Percentiles rank a stretch among this genome's conserved stretches.
Conservation (phyloP, 1,140 invertebrate genomes). For the Brevipalpus yothersi region DNA sequence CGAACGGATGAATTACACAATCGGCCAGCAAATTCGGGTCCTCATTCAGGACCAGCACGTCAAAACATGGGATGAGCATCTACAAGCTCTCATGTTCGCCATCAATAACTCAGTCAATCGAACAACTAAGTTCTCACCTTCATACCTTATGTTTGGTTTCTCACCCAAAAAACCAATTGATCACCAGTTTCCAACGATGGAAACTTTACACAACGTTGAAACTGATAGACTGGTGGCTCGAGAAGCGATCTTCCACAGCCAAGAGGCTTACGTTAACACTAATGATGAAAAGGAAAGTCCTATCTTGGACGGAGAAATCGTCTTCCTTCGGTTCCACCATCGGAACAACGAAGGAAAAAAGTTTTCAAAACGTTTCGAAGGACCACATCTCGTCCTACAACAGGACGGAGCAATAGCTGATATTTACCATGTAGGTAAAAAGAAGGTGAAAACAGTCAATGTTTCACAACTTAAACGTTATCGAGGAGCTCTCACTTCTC, state of each 20-base stretch:
- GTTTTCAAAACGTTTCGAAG: too few species aligned
- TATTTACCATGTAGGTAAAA: too few species aligned
- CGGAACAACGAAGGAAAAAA: too few species aligned
- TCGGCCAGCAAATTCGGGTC: not conserved
- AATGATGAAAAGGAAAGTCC: too few species aligned
- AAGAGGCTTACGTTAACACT: not conserved
- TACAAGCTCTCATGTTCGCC: not conserved
- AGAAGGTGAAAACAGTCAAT: too few species aligned
- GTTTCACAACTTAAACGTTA: too few species aligned
- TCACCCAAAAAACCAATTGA: not conserved
- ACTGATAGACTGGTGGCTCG: not conserved
- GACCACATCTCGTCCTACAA: too few species aligned
- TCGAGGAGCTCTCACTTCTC: too few species aligned
- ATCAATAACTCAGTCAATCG: not conserved
- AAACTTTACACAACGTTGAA: not conserved
- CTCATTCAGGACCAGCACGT: not conserved
- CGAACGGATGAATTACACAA: conserved; percentile 3
- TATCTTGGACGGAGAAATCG: not conserved
- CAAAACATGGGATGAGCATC: not conserved
- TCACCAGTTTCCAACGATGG: not conserved
- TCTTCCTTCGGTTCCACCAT: not conserved
- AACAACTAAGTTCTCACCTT: not conserved
- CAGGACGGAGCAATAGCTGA: too few species aligned
- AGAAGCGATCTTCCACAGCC: not conserved
- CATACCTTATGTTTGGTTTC: not conserved